Percentiles rank a stretch among this genome's conserved stretches.
Conservation (phyloP, 2,113 vertebrate genomes). For the Noturus placidus region DNA sequence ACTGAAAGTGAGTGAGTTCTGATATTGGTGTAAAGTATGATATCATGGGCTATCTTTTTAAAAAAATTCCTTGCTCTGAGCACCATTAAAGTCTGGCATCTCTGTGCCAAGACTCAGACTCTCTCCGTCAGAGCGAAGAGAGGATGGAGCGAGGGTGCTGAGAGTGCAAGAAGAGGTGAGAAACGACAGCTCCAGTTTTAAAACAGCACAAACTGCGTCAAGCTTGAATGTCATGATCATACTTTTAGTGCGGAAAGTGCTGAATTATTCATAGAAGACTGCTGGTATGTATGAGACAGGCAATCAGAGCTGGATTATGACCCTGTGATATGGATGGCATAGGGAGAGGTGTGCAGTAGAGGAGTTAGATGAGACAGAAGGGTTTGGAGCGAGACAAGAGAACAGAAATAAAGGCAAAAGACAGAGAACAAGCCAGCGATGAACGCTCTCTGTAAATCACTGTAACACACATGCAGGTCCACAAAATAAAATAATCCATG, state of each 20-base stretch:
- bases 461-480: not conserved
- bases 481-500: not conserved
- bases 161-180: slow-evolving; percentile 27
- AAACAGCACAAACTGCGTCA: slow-evolving; percentile 29
- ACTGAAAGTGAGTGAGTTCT: not conserved
- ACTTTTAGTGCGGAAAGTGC: slow-evolving; percentile 20
- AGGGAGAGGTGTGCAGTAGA: not conserved
- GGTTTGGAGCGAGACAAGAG: not conserved
- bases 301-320: slow-evolving; percentile 28
- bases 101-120: not conserved
- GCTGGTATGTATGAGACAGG: not conserved
- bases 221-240: slow-evolving; percentile 32
- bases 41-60: not conserved
- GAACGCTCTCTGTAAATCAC: not conserved
- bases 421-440: not conserved
- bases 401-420: not conserved
- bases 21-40: not conserved
- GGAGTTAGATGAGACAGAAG: not conserved
- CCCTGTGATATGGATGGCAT: slow-evolving; percentile 11
- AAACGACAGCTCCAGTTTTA: slow-evolving; percentile 29
- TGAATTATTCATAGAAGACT: slow-evolving; percentile 40
- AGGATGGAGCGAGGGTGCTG: not conserved
- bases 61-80: not conserved
- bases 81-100: not conserved
- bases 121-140: not conserved